These are phyloP conservation scores for Pterois miles DNA, from an alignment of 2,797 vertebrate genomes.

Conservation along the genomic window DNA sequence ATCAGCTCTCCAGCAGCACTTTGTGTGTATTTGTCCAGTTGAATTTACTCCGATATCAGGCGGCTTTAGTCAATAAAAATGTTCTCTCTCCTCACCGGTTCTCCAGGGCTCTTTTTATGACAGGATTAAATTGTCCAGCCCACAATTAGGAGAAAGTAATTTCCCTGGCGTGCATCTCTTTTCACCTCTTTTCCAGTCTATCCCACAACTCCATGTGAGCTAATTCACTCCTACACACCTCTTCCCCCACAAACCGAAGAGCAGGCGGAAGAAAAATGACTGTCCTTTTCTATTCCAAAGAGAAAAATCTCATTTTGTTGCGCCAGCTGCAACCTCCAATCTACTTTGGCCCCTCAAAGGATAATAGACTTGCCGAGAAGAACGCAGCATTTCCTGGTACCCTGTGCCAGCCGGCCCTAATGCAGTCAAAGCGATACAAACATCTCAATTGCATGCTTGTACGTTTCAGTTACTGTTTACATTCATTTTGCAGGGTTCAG, in stretches of 20 bases:
- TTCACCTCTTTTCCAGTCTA: conserved; percentile 29
- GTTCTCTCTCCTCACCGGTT: conserved; percentile 36
- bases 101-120: conserved; percentile 65
- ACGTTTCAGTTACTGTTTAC: conserved; percentile 61
- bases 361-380: conserved; percentile 53
- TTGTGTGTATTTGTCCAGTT: conserved; percentile 62
- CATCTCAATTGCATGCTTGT: conserved; percentile 64
- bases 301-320: conserved; percentile 65
- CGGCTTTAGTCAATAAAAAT: conserved; percentile 65
- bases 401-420: conserved; percentile 35
- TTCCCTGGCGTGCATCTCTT: conserved; percentile 60
- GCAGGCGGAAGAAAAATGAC: conserved; percentile 35
- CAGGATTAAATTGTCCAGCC: conserved; percentile 68
- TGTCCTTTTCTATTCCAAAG: conserved; percentile 55
- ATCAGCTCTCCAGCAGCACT: conserved; percentile 38
- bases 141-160: conserved; percentile 73
- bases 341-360: conserved; percentile 43
- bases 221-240: conserved; percentile 34
- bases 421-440: conserved; percentile 60
- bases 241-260: conserved; percentile 12
- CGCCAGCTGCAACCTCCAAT: conserved; percentile 57
- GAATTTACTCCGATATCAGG: conserved; percentile 60
- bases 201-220: conserved; percentile 23
- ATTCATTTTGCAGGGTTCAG: conserved; percentile 55
- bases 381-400: conserved; percentile 17